A percentile compares a stretch with the other conserved stretches of the same genome.
These are phyloP conservation scores for Acleris holmiana DNA, from an alignment of 2,888 invertebrate genomes.

Conservation along the genomic window DNA sequence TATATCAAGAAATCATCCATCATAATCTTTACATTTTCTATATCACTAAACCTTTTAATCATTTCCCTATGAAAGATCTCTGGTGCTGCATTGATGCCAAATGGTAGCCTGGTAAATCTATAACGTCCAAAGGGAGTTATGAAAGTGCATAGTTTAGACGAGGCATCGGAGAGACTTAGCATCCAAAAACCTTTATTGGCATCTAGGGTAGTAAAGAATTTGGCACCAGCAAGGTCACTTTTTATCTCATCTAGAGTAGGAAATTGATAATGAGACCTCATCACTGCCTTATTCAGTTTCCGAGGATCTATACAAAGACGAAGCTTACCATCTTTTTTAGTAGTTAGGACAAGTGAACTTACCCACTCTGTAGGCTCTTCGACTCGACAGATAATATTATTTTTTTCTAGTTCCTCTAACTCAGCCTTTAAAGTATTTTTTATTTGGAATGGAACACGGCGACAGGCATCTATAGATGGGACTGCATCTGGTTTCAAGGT, in stretches of 20 bases:
- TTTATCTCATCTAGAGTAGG: constrained; percentile 43
- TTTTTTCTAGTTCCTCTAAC: constrained; percentile 28
- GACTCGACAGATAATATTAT: constrained; percentile 26
- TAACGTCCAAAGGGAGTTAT: constrained; percentile 42
- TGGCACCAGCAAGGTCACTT: constrained; percentile 35
- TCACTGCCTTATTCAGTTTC: constrained; percentile 42
- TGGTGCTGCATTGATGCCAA: constrained; percentile 41
- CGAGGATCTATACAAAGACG: constrained; percentile 44
- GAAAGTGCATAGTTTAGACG: constrained; percentile 43
- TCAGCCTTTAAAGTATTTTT: constrained; percentile 34
- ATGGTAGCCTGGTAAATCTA: constrained; percentile 39
- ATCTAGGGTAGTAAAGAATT: constrained; percentile 41
- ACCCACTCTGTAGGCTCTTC: constrained; percentile 41
- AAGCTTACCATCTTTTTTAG: constrained; percentile 41
- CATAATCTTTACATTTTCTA: constrained; percentile 37
- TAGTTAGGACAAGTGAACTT: constrained; percentile 38
- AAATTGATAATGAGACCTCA: constrained; percentile 42
- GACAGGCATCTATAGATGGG: constrained; percentile 30
- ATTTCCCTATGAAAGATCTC: constrained; percentile 41
- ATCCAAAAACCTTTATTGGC: constrained; percentile 44
- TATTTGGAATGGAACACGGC: constrained; percentile 35
- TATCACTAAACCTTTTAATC: constrained; percentile 38
- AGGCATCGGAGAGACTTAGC: constrained; percentile 32
- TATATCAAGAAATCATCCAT: constrained; percentile 42
- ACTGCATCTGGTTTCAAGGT: constrained; percentile 24